Evolutionary conservation across 2,113 vertebrate genomes (phyloP).

Genomic region (Rhabdomys dilectus): DNA sequence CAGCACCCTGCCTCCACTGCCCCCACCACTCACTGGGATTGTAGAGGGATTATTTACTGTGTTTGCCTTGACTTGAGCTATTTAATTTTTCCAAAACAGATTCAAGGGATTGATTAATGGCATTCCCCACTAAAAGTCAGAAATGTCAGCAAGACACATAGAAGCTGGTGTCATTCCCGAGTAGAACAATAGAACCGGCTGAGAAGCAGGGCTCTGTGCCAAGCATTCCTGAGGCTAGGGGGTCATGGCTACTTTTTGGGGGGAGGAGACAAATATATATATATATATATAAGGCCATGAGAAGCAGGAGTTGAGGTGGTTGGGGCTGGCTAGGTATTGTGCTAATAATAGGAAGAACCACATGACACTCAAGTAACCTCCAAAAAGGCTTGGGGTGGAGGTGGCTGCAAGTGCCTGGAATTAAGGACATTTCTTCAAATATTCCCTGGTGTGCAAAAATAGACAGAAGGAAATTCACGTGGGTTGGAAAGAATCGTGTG

Average conservation of each 20-base stretch:
- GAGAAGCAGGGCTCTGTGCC: slow-evolving; percentile 88
- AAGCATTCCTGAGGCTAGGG: slow-evolving; percentile 91
- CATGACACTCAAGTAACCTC: slow-evolving; percentile 88
- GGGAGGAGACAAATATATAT: slow-evolving; percentile 87
- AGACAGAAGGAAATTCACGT: slow-evolving; percentile 46
- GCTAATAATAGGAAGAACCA: slow-evolving; percentile 90
- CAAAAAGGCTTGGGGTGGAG: slow-evolving; percentile 89
- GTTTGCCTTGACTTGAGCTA: slow-evolving; percentile 89
- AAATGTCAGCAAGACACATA: slow-evolving; percentile 91
- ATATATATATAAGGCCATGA: slow-evolving; percentile 83
- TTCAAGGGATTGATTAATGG: slow-evolving; percentile 91
- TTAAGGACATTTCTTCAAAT: slow-evolving; percentile 88
- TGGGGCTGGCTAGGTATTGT: slow-evolving; percentile 82
- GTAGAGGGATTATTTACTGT: slow-evolving; percentile 89
- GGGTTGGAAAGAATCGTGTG: slow-evolving; percentile 90
- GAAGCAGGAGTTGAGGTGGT: slow-evolving; percentile 84
- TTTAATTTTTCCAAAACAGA: slow-evolving; percentile 91
- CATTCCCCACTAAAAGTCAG: slow-evolving; percentile 89
- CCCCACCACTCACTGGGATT: slow-evolving; percentile 84
- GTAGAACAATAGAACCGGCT: slow-evolving; percentile 88
- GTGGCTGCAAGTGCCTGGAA: slow-evolving; percentile 88
- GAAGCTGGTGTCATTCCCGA: slow-evolving; percentile 88
- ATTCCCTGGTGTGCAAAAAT: slow-evolving; percentile 84
- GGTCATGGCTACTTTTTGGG: slow-evolving; percentile 89
- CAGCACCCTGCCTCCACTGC: slow-evolving; percentile 79